These are phyloP conservation scores for Penaeus indicus DNA, from an alignment of 1,140 invertebrate genomes.

Conservation along the genomic window DNA sequence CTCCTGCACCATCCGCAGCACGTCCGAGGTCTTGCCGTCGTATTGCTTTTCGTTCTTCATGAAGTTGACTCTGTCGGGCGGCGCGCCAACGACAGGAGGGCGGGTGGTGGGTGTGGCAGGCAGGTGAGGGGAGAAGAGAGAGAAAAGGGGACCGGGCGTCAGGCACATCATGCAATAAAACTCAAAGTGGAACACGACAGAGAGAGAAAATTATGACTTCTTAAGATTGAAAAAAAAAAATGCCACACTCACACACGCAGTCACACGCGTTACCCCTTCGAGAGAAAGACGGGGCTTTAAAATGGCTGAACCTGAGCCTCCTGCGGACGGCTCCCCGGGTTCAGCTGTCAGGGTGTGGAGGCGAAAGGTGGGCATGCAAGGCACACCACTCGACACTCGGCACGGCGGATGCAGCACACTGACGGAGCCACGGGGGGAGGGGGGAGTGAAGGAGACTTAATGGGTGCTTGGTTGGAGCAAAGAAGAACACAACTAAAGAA, in stretches of 20 bases:
- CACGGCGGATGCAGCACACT: too few species aligned
- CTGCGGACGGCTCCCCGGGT: neutral
- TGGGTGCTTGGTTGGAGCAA: constrained; percentile 18
- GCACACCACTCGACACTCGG: too few species aligned
- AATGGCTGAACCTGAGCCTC: neutral
- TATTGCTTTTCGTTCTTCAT: constrained; percentile 94
- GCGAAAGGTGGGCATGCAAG: too few species aligned
- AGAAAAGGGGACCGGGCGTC: constrained; percentile 37
- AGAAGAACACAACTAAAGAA: constrained; percentile 32
- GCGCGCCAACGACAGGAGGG: constrained; percentile 48
- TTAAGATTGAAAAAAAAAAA: neutral
- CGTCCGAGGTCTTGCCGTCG: constrained; percentile 88
- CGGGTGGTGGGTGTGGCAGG: constrained; percentile 45
- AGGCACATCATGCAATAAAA: constrained; percentile 52
- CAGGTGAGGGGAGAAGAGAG: constrained; percentile 47
- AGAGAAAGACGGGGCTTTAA: too few species aligned
- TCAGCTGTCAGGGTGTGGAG: too few species aligned
- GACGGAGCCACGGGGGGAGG: too few species aligned
- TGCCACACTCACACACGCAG: constrained; percentile 52
- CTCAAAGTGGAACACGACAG: too few species aligned
- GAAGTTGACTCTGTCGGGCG: constrained; percentile 85
- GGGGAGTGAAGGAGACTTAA: too few species aligned
- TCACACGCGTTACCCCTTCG: constrained; percentile 32
- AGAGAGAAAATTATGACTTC: too few species aligned
- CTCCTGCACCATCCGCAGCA: constrained; percentile 92